phyloP scores from a whole-genome alignment of 2,797 vertebrate species.

The Clamator glandarius region DNA sequence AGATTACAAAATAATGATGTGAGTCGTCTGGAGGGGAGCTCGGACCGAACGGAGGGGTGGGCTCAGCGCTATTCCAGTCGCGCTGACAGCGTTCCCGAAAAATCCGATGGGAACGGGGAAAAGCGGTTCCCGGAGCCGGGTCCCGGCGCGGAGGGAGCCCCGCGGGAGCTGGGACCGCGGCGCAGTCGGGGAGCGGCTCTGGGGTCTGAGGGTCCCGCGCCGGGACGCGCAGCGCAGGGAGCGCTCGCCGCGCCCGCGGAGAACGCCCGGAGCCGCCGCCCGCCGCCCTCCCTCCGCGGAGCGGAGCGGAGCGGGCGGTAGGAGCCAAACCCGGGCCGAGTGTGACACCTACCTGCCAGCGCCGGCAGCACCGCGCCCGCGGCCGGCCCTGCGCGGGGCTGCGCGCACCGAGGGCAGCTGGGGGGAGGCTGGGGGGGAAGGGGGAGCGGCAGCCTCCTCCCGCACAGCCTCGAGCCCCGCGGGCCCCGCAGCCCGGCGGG shows the following conservation, averaged over 20 bases:
- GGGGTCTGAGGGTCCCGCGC: background rate
- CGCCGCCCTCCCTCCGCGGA: background rate
- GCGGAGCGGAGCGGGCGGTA: slow-evolving; percentile 6
- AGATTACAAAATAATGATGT: slow-evolving; percentile 33
- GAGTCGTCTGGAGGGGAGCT: background rate
- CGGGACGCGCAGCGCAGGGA: too few relatives aligned
- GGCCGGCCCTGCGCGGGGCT: background rate
- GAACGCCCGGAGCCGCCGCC: background rate
- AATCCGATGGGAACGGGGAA: background rate
- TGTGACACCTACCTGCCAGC: slow-evolving; percentile 98
- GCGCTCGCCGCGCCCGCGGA: too few relatives aligned
- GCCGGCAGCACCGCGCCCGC: slow-evolving; percentile 78
- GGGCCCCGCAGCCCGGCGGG: slow-evolving; percentile 84
- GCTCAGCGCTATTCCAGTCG: background rate
- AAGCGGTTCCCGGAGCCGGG: background rate
- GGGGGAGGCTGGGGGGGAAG: background rate
- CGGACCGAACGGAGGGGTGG: background rate
- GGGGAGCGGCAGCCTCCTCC: background rate
- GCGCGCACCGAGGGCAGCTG: background rate
- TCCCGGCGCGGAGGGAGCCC: background rate
- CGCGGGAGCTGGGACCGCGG: background rate
- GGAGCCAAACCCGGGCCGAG: slow-evolving; percentile 90
- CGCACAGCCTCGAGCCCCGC: background rate
- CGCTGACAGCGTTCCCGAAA: background rate
- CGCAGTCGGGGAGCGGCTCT: background rate